Conservation (phyloP, 2,888 invertebrate species). For the Cataglyphis altisquamis region DNA sequence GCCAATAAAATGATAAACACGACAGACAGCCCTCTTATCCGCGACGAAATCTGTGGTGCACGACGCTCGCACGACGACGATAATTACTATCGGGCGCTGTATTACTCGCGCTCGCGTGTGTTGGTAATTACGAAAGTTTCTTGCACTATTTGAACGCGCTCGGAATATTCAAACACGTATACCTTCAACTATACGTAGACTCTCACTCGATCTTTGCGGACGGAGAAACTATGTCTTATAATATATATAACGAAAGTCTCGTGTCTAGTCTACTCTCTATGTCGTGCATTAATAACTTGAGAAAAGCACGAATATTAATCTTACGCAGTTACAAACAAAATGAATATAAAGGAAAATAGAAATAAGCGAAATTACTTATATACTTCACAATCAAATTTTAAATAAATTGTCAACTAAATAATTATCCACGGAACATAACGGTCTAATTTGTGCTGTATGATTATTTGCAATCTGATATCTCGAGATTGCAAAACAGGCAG, state of each 20-base stretch:
- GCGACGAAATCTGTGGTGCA: constrained; percentile 33
- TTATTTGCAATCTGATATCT: background rate
- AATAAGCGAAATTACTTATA: background rate
- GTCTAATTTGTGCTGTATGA: background rate
- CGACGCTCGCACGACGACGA: constrained; percentile 51
- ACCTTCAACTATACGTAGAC: constrained; percentile 11
- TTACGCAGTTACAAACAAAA: background rate
- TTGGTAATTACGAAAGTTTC: constrained; percentile 54
- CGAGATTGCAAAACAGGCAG: background rate
- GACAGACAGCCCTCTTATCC: constrained; percentile 37
- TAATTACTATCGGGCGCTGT: constrained; percentile 41
- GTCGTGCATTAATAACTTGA: constrained; percentile 28
- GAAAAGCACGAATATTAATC: background rate
- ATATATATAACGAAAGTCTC: constrained; percentile 45
- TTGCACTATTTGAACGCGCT: constrained; percentile 33
- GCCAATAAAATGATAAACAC: constrained; percentile 51
- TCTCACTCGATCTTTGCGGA: constrained; percentile 51
- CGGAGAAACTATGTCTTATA: constrained; percentile 46
- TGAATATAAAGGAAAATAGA: background rate
- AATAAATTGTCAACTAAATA: background rate
- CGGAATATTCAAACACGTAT: constrained; percentile 31
- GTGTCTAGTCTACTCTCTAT: constrained; percentile 23
- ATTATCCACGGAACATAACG: background rate
- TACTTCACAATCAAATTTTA: background rate
- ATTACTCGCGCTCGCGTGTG: constrained; percentile 39